Conservation (phyloP, 2,797 vertebrate genomes). For the Holocentrus rufus region DNA sequence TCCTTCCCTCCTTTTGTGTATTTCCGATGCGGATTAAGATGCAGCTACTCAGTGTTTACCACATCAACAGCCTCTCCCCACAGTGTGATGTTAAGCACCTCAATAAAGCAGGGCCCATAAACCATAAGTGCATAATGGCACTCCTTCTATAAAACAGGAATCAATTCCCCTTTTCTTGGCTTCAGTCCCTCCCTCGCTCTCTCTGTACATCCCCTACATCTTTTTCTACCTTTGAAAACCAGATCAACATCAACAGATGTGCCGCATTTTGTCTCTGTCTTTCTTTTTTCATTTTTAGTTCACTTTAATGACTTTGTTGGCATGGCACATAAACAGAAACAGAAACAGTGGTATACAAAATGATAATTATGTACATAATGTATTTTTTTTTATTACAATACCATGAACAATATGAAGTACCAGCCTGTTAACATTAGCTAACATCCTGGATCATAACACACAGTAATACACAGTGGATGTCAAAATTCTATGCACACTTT, state of each 20-base stretch:
- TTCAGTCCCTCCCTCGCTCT: neutral
- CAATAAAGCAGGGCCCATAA: slow-evolving; percentile 7
- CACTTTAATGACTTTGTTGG: slow-evolving; percentile 9
- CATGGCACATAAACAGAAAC: neutral
- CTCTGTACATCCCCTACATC: neutral
- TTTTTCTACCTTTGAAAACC: neutral
- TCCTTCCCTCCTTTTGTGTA: neutral
- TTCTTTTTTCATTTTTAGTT: slow-evolving; percentile 19
- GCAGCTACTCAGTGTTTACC: neutral
- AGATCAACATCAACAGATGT: neutral
- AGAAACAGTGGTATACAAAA: slow-evolving; percentile 32
- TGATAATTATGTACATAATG: slow-evolving; percentile 21
- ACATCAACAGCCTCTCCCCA: neutral
- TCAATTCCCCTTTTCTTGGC: neutral
- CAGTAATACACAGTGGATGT: no score
- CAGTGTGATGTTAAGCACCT: slow-evolving; percentile 5
- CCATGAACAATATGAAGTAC: no score
- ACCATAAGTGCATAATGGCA: neutral
- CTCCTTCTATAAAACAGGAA: neutral
- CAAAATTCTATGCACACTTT: no score
- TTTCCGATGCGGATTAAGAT: neutral
- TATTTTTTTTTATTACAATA: neutral
- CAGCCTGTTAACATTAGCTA: no score
- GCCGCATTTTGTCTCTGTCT: neutral
- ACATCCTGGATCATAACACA: no score